Base-by-base conservation (phyloP, 2,113 vertebrate genomes). In the Macrotus californicus region DNA sequence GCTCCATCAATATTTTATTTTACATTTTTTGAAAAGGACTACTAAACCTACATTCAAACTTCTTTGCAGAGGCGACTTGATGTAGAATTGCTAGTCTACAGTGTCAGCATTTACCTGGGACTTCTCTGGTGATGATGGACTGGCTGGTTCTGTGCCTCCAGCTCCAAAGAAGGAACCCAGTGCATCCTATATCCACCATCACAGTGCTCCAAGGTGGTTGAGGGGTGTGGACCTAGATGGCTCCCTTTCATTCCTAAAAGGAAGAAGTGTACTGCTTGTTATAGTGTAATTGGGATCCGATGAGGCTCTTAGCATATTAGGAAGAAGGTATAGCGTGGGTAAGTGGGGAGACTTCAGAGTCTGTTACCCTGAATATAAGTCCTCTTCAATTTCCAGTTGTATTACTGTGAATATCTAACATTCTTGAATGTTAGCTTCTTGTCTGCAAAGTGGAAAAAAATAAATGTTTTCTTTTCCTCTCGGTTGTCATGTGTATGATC, bases 361-460 rank as follows among this genome's bases (percentile, higher is more conserved):
- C 31, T 52, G 8, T 75, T 24, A 48, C 34, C 9, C 46, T 89
- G 26, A 56, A 50, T 70, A 19, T 75, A 66, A 69, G 11, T 61
- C 16, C 19, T 76, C 48, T 94, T 64, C 36, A 52, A 46, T 69
- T 67, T 52, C 29, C 67, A n/a, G 1, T n/a, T 69, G 43, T 80
- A n/a, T 59, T 89, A 12, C 21, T 92, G 11, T 80, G 84, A 72
- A 31, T 43, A 83, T 24, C 11, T n/a, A 92, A 39, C 7, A 22
- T 81, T 93, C 39, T 29, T 50, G 16, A 76, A 39, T 26, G 2
- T 61, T 81, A 87, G n/a, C 52, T 70, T 92, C 36, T 87, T 89
- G 18, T 7, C 3, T 67, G 50, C 13, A 92, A 52, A 64, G 46
- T 89, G n/a, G 46, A 29, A 21, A 80, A 80, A 79, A 82, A 39